Evolutionary conservation across 2,888 invertebrate genomes (phyloP), one percentile per base, ranked within the genome.

Genomic region (Camponotus fellah): DNA sequence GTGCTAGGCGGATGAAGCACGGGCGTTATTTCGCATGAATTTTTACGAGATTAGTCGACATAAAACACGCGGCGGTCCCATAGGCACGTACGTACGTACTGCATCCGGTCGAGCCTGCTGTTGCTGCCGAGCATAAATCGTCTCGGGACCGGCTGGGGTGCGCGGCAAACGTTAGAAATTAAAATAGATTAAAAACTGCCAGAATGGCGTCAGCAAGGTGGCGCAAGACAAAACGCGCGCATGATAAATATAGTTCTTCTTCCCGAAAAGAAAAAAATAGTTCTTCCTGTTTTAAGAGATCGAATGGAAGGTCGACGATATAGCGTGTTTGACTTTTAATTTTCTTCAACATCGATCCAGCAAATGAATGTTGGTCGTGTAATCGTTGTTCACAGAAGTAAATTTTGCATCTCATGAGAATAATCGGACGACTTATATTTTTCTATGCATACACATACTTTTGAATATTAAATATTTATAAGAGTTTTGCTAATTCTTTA

Each of bases 1-100:
- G 82, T 74, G 84, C 49, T 62, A 75, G 83, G 77, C 68, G 88
- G 87, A 90, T 92, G 91, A 93, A 92, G 91, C 91, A 92, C 88
- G 92, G 87, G 88, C 87, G 89, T 91, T 92, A 92, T 92, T 92
- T 91, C 92, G 91, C 92, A 93, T 93, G 92, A 92, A 93, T 93
- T 93, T 93, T 93, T 93, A 93, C 92, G 93, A 93, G 93, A 93
- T 93, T 93, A 93, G 92, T 89, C 89, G 86, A 85, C 90, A 91
- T 93, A 93, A 93, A 93, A 93, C 92, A 92, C 88, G 86, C 87
- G 85, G 89, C 89, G 84, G 90, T 88, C 89, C 89, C 88, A 91
- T 91, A 91, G 91, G 92, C 92, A 92, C 92, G 93, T 91, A 91
- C 91, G 88, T 84, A 85, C 91, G 88, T 85, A 83, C 84, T 85